phyloP scores from a whole-genome alignment of 2,888 invertebrate species.

The Oasisia sp. region DNA sequence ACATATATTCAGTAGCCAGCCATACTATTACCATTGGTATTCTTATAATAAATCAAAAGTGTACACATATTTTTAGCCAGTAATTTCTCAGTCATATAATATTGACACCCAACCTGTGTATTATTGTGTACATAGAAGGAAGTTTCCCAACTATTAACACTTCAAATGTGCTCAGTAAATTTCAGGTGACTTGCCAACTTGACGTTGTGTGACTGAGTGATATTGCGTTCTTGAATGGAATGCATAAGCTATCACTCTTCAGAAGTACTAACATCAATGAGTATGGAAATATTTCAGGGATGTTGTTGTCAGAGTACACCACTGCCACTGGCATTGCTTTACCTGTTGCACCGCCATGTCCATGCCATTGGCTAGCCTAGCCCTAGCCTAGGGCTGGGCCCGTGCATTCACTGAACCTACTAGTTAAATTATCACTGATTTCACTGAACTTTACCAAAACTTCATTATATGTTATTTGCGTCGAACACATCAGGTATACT shows the following conservation, averaged over 20 bases:
- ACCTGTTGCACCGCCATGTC: too few relatives aligned
- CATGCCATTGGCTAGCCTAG: too few relatives aligned
- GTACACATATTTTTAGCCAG: too few relatives aligned
- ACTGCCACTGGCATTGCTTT: neutral
- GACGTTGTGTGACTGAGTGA: neutral
- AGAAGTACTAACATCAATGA: neutral
- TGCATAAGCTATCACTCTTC: neutral
- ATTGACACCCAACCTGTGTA: neutral
- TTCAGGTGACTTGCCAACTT: neutral
- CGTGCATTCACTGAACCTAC: too few relatives aligned
- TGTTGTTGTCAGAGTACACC: neutral
- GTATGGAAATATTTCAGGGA: neutral
- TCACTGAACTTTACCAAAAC: neutral
- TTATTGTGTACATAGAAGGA: neutral
- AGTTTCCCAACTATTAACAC: neutral
- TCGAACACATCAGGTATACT: neutral
- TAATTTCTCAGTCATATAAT: too few relatives aligned
- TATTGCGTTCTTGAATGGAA: neutral
- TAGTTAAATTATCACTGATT: neutral
- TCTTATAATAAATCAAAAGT: too few relatives aligned
- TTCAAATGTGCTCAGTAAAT: neutral
- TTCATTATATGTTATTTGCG: neutral
- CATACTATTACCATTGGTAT: too few relatives aligned
- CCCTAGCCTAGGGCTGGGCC: too few relatives aligned
- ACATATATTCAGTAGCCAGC: too few relatives aligned